Conservation (phyloP, 2,113 vertebrate species). For the Planiliza haematocheilus region DNA sequence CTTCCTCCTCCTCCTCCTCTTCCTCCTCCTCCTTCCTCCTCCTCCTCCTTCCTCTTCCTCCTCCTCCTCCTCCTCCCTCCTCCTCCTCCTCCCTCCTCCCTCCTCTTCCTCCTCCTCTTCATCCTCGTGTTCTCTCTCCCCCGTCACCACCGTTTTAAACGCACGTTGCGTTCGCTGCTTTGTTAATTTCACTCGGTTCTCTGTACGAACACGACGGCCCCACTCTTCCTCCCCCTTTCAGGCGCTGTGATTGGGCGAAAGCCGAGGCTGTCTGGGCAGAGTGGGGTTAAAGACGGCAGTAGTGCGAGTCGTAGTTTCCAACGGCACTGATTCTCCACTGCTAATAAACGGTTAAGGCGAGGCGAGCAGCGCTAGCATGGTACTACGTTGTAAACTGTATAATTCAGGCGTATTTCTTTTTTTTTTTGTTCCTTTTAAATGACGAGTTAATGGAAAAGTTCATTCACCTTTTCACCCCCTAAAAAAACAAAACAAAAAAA, state of each 20-base stretch:
- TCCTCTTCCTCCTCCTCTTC: too few species aligned
- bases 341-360: constrained; percentile 73
- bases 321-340: constrained; percentile 72
- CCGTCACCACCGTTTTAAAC: constrained; percentile 42
- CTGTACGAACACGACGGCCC: constrained; percentile 47
- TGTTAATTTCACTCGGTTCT: constrained; percentile 59
- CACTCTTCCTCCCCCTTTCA: not conserved
- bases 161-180: constrained; percentile 67
- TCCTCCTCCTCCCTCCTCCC: too few species aligned
- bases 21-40: too few species aligned
- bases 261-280: constrained; percentile 67
- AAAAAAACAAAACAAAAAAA: not conserved
- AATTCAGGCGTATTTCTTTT: constrained; percentile 61
- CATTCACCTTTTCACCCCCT: constrained; percentile 15
- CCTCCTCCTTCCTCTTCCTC: too few species aligned
- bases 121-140: too few species aligned
- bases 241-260: constrained; percentile 48
- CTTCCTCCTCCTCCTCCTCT: too few species aligned
- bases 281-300: constrained; percentile 66
- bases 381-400: constrained; percentile 83
- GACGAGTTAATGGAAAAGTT: constrained; percentile 48
- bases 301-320: constrained; percentile 62
- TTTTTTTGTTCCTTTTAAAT: constrained; percentile 24
- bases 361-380: constrained; percentile 81
- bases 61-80: too few species aligned